These are phyloP conservation scores for Pedetes capensis DNA, from an alignment of 2,113 vertebrate species.

Conservation along the genomic window DNA sequence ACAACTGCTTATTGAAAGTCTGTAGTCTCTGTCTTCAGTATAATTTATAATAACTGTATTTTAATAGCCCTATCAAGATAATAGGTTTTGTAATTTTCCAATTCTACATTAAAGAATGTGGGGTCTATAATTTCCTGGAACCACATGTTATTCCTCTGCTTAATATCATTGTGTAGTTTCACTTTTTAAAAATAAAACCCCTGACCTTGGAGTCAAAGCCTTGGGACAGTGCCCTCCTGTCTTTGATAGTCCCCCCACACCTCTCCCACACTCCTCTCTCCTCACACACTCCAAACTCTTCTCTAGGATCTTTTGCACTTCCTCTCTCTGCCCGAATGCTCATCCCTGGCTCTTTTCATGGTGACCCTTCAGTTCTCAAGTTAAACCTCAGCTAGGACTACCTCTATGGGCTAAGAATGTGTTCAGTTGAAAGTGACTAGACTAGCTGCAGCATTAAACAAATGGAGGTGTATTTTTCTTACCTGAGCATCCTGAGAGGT, in stretches of 20 bases:
- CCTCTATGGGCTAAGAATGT: not conserved
- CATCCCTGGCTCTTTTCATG: not conserved
- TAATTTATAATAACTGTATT: slow-evolving; percentile 11
- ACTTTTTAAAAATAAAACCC: not conserved
- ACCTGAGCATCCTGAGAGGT: not conserved
- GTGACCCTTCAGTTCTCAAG: not conserved
- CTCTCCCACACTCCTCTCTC: not conserved
- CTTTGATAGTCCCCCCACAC: fast-evolving
- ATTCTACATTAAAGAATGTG: not conserved
- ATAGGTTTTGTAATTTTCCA: not conserved
- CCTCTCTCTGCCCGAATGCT: not conserved
- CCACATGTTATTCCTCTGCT: not conserved
- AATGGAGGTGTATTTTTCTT: not conserved
- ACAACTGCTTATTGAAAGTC: not conserved
- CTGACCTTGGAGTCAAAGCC: not conserved
- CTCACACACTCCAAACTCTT: not conserved
- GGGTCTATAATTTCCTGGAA: not conserved
- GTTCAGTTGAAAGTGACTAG: not conserved
- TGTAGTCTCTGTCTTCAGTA: not conserved
- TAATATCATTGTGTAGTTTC: not conserved
- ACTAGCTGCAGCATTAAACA: not conserved
- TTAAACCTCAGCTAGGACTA: not conserved
- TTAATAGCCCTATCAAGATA: not conserved
- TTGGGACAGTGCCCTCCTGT: fast-evolving
- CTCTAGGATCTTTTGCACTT: not conserved